Conservation (phyloP, 2,888 invertebrate genomes). For the Gymnocheta viridis region DNA sequence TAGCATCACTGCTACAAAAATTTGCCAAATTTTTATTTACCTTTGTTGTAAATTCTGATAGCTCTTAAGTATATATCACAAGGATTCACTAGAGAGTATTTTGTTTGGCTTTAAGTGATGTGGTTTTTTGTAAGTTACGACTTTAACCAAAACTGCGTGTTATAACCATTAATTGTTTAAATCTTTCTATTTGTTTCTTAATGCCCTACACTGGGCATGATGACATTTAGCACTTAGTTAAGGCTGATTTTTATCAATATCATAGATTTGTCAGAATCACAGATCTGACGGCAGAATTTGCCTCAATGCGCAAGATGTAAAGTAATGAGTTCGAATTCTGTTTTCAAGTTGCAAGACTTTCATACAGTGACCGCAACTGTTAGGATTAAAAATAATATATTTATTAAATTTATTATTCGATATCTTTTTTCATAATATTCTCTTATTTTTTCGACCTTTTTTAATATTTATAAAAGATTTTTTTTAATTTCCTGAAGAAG, state of each 20-base stretch:
- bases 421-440: too few species aligned
- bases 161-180: constrained; percentile 62
- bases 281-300: background rate
- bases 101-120: constrained; percentile 15
- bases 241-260: background rate
- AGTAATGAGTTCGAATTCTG: too few species aligned
- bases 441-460: too few species aligned
- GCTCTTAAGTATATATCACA: constrained; percentile 33
- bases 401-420: too few species aligned
- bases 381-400: too few species aligned
- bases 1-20: background rate
- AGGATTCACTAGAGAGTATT: constrained; percentile 40
- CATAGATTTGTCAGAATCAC: background rate
- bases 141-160: constrained; percentile 64
- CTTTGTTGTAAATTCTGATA: constrained; percentile 42
- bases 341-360: too few species aligned
- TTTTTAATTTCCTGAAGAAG: too few species aligned
- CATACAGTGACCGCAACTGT: too few species aligned
- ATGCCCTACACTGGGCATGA: background rate
- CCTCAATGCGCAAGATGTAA: background rate
- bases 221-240: background rate
- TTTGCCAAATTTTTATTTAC: constrained; percentile 53
- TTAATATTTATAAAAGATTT: too few species aligned
- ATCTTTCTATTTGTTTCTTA: background rate
- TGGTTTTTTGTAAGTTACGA: constrained; percentile 8